These are phyloP conservation scores for Drosophila birchii DNA, from an alignment of 2,888 invertebrate species.

Conservation along the genomic window DNA sequence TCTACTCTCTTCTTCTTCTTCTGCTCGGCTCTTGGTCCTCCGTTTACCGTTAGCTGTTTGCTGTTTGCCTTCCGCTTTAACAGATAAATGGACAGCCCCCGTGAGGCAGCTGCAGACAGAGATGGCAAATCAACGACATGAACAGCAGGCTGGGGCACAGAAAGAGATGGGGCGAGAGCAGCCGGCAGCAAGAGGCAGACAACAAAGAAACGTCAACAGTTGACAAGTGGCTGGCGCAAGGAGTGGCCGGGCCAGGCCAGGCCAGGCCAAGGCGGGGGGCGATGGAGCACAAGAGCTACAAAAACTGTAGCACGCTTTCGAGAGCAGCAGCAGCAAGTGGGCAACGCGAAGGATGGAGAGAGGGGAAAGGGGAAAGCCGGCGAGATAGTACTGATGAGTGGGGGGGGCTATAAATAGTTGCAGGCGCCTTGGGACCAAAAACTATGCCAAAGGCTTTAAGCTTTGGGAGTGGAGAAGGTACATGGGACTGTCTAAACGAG, in stretches of 20 bases:
- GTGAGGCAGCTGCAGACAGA: conserved; percentile 46
- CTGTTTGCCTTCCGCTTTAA: conserved; percentile 55
- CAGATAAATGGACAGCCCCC: conserved; percentile 75
- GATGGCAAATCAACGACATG: conserved; percentile 62
- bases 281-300: conserved; percentile 21
- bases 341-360: conserved; percentile 17
- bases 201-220: conserved; percentile 71
- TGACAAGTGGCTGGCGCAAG: conserved; percentile 65
- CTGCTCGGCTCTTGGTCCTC: conserved; percentile 31
- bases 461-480: background rate
- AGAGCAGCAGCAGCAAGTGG: conserved; percentile 38
- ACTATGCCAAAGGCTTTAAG: conserved; percentile 72
- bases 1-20: conserved; percentile 20
- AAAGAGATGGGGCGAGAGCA: conserved; percentile 19
- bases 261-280: conserved; percentile 20
- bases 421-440: conserved; percentile 68
- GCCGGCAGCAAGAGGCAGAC: conserved; percentile 53
- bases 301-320: conserved; percentile 32
- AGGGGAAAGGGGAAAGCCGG: no score
- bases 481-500: background rate
- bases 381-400: conserved; percentile 11
- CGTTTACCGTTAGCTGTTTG: conserved; percentile 59
- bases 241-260: conserved; percentile 31
- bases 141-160: conserved; percentile 22
- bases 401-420: conserved; percentile 63